These are phyloP conservation scores for Cotesia glomerata DNA, from an alignment of 1,140 invertebrate genomes.

Conservation along the genomic window DNA sequence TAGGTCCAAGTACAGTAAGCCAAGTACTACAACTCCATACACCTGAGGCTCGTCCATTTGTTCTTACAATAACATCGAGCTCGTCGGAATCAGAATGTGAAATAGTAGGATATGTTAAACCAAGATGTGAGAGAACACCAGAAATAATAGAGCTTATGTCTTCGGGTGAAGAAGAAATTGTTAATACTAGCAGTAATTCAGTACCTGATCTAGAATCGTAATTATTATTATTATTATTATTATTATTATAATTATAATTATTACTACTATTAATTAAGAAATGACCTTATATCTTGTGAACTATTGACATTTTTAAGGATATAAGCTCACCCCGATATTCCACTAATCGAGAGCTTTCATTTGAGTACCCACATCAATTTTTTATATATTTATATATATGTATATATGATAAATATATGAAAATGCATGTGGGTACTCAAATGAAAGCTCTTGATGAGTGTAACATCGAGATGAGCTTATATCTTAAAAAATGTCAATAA, in stretches of 20 bases:
- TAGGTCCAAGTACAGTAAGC: constrained; percentile 48
- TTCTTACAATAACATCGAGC: constrained; percentile 48
- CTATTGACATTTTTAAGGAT: too few species aligned
- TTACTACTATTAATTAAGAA: too few species aligned
- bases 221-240: neutral
- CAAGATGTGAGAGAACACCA: constrained; percentile 64
- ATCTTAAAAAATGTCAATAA: too few species aligned
- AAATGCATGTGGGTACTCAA: too few species aligned
- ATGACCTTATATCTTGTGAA: too few species aligned
- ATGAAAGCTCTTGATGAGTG: too few species aligned
- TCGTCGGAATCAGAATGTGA: constrained; percentile 49
- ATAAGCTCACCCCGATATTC: too few species aligned
- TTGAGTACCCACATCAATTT: too few species aligned
- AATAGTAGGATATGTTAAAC: constrained; percentile 64
- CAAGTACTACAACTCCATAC: constrained; percentile 39
- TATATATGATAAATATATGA: too few species aligned
- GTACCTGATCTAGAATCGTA: neutral
- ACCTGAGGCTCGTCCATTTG: constrained; percentile 31
- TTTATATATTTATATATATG: too few species aligned
- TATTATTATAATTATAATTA: neutral
- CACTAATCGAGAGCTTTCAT: too few species aligned
- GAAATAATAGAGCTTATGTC: constrained; percentile 62
- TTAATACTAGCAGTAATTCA: neutral
- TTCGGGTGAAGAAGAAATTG: constrained; percentile 47
- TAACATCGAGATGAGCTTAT: too few species aligned